Evolutionary conservation across 1,140 invertebrate genomes (phyloP), one percentile per base, ranked within the genome.

Genomic region (Tribolium castaneum): DNA sequence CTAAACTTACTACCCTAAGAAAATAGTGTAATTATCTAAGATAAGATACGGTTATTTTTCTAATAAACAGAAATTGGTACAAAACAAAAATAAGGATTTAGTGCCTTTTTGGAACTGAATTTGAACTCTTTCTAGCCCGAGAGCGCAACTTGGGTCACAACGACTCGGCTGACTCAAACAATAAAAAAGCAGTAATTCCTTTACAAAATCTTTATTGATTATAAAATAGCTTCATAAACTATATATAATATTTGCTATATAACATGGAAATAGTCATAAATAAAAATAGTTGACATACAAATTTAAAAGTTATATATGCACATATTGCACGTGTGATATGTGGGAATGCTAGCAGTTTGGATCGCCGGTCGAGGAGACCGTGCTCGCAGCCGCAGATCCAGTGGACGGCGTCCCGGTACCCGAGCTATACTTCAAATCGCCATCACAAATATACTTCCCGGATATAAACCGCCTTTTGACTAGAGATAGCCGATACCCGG

Each of bases 401-500:
- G 81, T 79, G 73, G 83, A 82, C 70, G 83, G 83, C 6, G 83
- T 84, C 5, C 70, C 80, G 7, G 81, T 84, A 45, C 82, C 82
- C 6, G 84, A 84, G 75, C 81, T 83, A 52, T 83, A 86, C 71
- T 92, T 91, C n/a, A 88, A 86, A 82, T 96, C 94, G 76, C 94
- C 94, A 88, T 97, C 95, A 88, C 96, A 97, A 81, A 97, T 95
- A 85, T 97, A 97, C 88, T 94, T 94, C 19, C 94, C 97, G 82
- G 97, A 97, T 71, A 97, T 94, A 89, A 99, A 98, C 86, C 97
- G 90, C 81, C 96, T 92, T 87, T 99, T 99, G 50, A 97, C 94
- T 80, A 99, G 90, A 22, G 97, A 99, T 74, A 99, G 88, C 84
- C 97, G 91, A 87, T 99, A 99, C 4, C 97, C 97, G 74, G 91